Conservation (phyloP, 2,888 invertebrate species). For the Macrophya alboannulata region DNA sequence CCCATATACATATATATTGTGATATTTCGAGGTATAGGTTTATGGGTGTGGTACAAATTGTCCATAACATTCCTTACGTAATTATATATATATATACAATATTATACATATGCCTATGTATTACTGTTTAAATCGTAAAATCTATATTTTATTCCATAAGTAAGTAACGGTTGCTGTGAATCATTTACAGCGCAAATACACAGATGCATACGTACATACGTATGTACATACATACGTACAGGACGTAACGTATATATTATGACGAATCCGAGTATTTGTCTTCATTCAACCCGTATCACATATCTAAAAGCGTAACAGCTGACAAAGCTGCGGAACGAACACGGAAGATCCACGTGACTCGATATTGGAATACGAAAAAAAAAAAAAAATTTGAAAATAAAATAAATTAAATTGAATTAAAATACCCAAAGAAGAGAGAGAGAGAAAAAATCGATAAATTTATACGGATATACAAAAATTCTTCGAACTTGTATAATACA, state of each 20-base stretch:
- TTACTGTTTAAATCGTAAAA: background rate
- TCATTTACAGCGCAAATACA: background rate
- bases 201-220: background rate
- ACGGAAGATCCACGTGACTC: conserved; percentile 6
- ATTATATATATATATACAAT: background rate
- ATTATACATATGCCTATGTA: background rate
- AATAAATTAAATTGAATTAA: no score
- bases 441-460: background rate
- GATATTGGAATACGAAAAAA: background rate
- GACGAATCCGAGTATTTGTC: background rate
- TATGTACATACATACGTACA: background rate
- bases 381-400: background rate
- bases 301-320: background rate
- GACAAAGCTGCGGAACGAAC: background rate
- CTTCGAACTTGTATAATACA: background rate
- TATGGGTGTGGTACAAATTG: no score
- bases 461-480: background rate
- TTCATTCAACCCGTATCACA: background rate
- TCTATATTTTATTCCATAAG: background rate
- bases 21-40: background rate
- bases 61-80: background rate
- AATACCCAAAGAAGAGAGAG: background rate
- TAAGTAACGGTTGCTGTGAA: background rate
- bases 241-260: background rate
- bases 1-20: background rate